Conservation (phyloP, 2,888 invertebrate species). For the Nasonovia ribisnigri region DNA sequence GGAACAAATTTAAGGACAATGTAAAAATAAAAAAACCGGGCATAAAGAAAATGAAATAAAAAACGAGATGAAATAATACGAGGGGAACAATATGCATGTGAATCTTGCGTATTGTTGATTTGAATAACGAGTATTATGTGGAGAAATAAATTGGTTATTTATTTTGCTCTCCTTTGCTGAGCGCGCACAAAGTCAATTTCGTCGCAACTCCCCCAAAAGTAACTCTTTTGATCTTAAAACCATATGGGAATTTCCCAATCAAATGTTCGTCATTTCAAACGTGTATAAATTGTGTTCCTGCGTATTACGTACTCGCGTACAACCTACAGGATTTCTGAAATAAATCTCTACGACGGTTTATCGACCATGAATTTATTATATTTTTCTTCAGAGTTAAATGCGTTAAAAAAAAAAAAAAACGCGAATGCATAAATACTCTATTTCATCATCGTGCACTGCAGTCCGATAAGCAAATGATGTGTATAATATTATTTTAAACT, state of each 20-base stretch:
- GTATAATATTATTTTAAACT: background rate
- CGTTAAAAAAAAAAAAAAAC: background rate
- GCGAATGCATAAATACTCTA: background rate
- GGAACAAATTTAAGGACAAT: slow-evolving; percentile 65
- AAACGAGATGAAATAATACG: slow-evolving; percentile 59
- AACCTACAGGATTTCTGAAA: background rate
- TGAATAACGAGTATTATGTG: slow-evolving; percentile 63
- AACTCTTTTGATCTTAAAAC: slow-evolving; percentile 60
- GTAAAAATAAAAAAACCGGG: slow-evolving; percentile 44
- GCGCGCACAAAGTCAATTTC: slow-evolving; percentile 62
- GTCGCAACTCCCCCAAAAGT: slow-evolving; percentile 23
- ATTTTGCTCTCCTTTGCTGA: slow-evolving; percentile 60
- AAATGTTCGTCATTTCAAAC: background rate
- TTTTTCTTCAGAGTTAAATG: background rate
- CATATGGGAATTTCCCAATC: slow-evolving; percentile 59
- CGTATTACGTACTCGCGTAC: background rate
- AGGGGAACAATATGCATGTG: slow-evolving; percentile 57
- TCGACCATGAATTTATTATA: background rate
- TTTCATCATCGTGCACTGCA: background rate
- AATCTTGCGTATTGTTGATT: slow-evolving; percentile 64
- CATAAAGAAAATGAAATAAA: slow-evolving; percentile 61
- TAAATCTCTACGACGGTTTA: background rate
- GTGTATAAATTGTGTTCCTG: background rate
- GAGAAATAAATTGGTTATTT: slow-evolving; percentile 64
- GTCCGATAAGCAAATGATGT: background rate